Conservation (phyloP, 2,113 vertebrate species). For the Neopipo cinnamomea region DNA sequence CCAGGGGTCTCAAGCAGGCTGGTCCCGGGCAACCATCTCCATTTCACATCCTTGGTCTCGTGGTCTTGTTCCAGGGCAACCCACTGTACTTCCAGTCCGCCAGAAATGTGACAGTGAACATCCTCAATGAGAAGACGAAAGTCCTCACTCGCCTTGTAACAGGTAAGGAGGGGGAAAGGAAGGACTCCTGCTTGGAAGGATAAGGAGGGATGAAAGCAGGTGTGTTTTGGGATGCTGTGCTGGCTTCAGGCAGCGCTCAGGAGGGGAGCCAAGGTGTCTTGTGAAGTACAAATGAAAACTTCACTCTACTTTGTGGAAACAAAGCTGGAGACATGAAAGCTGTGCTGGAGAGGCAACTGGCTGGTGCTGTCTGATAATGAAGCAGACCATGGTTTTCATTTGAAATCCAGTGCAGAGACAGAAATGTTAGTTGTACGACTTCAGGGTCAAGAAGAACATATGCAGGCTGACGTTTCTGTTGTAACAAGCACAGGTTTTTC, state of each 20-base stretch:
- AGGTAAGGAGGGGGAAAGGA: slow-evolving; percentile 78
- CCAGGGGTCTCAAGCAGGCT: neutral
- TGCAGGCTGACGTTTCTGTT: slow-evolving; percentile 31
- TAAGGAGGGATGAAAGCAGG: neutral
- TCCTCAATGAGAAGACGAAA: slow-evolving; percentile 90
- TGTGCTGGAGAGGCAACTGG: neutral
- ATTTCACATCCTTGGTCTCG: slow-evolving; percentile 21
- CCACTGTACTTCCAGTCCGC: slow-evolving; percentile 96
- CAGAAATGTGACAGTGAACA: slow-evolving; percentile 94
- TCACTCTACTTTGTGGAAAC: neutral
- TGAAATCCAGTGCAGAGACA: slow-evolving; percentile 15
- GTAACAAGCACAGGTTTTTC: slow-evolving; percentile 27
- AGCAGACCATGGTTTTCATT: neutral
- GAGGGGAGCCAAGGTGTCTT: neutral
- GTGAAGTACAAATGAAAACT: neutral
- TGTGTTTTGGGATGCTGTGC: neutral
- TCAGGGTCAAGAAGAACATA: slow-evolving; percentile 32
- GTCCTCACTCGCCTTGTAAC: slow-evolving; percentile 91
- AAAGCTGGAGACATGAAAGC: neutral
- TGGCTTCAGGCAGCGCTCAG: neutral
- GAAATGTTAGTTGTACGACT: slow-evolving; percentile 28
- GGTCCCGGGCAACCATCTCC: neutral
- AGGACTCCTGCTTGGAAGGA: neutral
- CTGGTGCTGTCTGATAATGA: neutral
- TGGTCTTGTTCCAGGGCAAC: slow-evolving; percentile 83